Base-by-base conservation (phyloP, 2,888 invertebrate genomes). In the Glyphotaelius pellucidus region DNA sequence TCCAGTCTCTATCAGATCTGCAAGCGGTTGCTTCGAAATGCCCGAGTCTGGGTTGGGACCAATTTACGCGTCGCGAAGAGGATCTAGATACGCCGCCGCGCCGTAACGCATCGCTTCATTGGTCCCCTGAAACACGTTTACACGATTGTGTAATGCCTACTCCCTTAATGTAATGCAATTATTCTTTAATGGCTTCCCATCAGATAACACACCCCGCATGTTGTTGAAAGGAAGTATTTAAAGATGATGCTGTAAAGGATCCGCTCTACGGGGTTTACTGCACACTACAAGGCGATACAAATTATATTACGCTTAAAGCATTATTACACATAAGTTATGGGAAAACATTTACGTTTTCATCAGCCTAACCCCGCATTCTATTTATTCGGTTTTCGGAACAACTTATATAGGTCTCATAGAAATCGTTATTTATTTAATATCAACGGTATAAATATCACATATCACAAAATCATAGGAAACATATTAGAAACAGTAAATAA, bases 131-230 rank as follows among this genome's bases (percentile, higher is more conserved):
- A 30, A 30, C 86, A 47, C 42, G 42, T 67, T 67, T 67, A 67
- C 67, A 67, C n/a, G 7, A 25, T 67, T n/a, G 67, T 67, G 67
- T 67, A 67, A 67, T 67, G 67, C 9, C 67, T 67, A n/a, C 67
- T 67, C 67, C 67, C 67, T 67, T 67, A 67, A 67, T 67, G 7
- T 67, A 67, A 67, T 67, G n/a, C 15, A 35, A 83, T 83, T 35
- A 83, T 83, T 83, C 35, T 83, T 83, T 35, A 83, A 83, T 83
- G 5, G 25, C 67, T 83, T 83, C 83, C 83, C 83, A 83, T 83
- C 83, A 83, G 83, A 83, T 35, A 83, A 83, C 35, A 83, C 81
- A 35, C 83, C 83, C 83, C 83, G 83, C 83, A 83, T 83, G 25
- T 9, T 25, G 67, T 25, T 67, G 67, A 67, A 67, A 67, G 67